A percentile compares a stretch with the other conserved stretches of the same genome.
Evolutionary conservation across 1,140 invertebrate species (phyloP).

Genomic region (roundworm (Caenorhabditis elegans)): DNA sequence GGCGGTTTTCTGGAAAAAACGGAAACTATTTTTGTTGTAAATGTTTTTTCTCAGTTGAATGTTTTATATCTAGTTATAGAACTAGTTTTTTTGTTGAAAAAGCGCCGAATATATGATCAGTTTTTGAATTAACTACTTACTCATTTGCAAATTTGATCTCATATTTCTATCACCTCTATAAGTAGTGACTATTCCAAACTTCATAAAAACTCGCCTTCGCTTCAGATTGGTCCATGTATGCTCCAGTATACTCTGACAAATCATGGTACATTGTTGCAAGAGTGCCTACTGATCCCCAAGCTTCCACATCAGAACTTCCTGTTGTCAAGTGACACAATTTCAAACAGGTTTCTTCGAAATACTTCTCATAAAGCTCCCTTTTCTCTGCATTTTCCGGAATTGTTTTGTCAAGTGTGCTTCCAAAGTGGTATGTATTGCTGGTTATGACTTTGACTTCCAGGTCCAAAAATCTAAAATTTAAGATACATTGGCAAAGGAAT

Average conservation of each 20-base stretch:
- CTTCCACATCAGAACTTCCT: conserved; percentile 31
- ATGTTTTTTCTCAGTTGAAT: no score
- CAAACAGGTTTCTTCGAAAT: conserved; percentile 68
- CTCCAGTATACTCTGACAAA: conserved; percentile 84
- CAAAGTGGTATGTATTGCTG: conserved; percentile 86
- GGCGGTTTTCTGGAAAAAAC: conserved; percentile 37
- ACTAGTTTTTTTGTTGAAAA: no score
- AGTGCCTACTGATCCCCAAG: conserved; percentile 79
- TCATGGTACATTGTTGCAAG: conserved; percentile 84
- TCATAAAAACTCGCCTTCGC: conserved; percentile 47
- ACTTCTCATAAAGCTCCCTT: conserved; percentile 72
- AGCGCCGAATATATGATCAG: no score
- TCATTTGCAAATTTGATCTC: no score
- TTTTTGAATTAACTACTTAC: no score
- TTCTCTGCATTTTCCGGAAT: conserved; percentile 66
- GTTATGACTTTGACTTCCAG: conserved; percentile 82
- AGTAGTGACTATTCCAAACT: no score
- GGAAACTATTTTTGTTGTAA: neutral
- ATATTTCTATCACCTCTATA: no score
- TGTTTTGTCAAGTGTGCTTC: conserved; percentile 76
- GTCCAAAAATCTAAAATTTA: conserved; percentile 67
- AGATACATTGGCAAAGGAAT: neutral
- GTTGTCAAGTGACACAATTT: conserved; percentile 74
- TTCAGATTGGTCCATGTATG: conserved; percentile 76
- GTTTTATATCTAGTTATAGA: no score